A percentile compares a stretch with the other conserved stretches of the same genome.
Evolutionary conservation across 2,113 vertebrate species (phyloP).

Genomic region (Guaruba guarouba): DNA sequence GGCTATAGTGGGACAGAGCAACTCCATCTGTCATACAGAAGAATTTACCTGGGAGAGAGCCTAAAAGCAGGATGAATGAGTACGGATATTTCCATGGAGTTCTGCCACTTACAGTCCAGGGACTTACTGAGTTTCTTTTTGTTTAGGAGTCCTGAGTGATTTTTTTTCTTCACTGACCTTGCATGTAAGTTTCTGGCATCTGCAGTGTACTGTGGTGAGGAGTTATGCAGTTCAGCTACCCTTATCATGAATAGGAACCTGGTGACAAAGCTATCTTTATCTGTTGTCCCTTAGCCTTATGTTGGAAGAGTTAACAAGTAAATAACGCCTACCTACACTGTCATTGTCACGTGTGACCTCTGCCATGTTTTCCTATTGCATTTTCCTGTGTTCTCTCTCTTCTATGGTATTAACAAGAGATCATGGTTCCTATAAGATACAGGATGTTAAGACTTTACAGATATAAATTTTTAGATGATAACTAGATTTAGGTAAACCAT

Average conservation of each 20-base stretch:
- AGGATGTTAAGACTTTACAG: neutral
- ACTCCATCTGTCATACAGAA: neutral
- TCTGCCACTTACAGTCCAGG: neutral
- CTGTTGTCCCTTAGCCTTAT: neutral
- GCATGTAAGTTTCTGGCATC: neutral
- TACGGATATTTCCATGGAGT: neutral
- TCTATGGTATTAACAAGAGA: neutral
- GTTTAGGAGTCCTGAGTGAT: neutral
- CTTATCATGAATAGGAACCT: neutral
- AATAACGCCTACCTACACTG: neutral
- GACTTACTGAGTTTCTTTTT: neutral
- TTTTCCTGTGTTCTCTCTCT: neutral
- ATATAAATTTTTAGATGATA: neutral
- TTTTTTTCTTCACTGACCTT: neutral
- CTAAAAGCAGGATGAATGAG: neutral
- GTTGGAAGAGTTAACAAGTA: neutral
- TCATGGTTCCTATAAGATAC: neutral
- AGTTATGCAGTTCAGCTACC: neutral
- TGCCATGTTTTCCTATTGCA: neutral
- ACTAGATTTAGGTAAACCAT: neutral
- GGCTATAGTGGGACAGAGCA: fast-evolving
- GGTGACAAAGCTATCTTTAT: neutral
- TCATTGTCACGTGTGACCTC: neutral
- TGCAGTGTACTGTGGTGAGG: neutral
- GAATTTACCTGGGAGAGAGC: neutral